Percentiles rank a stretch among this genome's conserved stretches.
phyloP scores from a whole-genome alignment of 2,113 vertebrate genomes.

The Butorides virescens region DNA sequence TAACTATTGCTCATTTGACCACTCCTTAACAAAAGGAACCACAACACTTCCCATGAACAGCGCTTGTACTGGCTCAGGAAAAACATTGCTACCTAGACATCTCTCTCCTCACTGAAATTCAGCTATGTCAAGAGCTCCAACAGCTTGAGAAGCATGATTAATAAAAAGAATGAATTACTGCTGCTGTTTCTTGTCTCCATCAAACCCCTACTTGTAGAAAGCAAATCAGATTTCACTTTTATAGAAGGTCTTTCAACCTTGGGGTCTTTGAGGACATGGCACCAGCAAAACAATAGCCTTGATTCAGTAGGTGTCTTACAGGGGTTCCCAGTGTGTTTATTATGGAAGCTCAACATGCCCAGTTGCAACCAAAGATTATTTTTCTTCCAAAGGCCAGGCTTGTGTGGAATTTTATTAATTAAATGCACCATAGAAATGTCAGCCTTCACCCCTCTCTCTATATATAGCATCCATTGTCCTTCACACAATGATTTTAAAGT shows the following conservation, averaged over 20 bases:
- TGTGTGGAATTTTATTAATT: slow-evolving; percentile 34
- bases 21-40: not conserved
- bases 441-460: not conserved
- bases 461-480: not conserved
- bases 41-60: not conserved
- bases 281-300: not conserved
- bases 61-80: not conserved
- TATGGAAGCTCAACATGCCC: not conserved
- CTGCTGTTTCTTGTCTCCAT: not conserved
- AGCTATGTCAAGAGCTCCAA: not conserved
- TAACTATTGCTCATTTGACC: not conserved
- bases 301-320: not conserved
- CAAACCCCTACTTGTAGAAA: not conserved
- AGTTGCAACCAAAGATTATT: slow-evolving; percentile 4
- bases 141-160: not conserved
- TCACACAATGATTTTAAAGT: slow-evolving; percentile 7
- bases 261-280: not conserved
- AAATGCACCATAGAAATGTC: slow-evolving; percentile 1
- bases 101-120: not conserved
- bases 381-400: slow-evolving; percentile 28
- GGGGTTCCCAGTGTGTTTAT: not conserved
- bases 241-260: not conserved
- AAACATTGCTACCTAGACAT: not conserved
- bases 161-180: not conserved
- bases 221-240: not conserved